These are phyloP conservation scores for Ethmia dodecea DNA, from an alignment of 2,888 invertebrate species.

Conservation along the genomic window DNA sequence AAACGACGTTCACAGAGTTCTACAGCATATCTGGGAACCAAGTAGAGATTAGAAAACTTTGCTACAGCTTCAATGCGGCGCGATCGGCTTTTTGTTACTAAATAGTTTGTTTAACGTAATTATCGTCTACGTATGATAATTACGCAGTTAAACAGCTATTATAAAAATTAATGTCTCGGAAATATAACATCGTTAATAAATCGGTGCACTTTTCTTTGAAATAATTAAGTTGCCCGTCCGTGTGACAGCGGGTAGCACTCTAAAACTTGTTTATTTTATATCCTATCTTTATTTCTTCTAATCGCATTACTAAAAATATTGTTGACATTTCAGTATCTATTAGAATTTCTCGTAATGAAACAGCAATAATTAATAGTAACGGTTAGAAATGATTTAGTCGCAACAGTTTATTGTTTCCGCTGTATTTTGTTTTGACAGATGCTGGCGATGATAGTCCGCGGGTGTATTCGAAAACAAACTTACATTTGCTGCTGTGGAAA, in stretches of 20 bases:
- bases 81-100: too few relatives aligned
- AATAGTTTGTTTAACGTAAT: constrained; percentile 6
- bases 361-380: too few relatives aligned
- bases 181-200: constrained; percentile 47
- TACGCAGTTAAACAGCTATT: constrained; percentile 31
- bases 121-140: constrained; percentile 24
- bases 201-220: constrained; percentile 43
- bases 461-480: constrained; percentile 1
- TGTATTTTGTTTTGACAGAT: constrained; percentile 64
- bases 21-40: too few relatives aligned
- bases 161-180: constrained; percentile 58
- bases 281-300: constrained; percentile 1
- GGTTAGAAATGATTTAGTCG: constrained; percentile 36
- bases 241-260: constrained; percentile 29
- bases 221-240: constrained; percentile 39
- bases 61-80: too few relatives aligned
- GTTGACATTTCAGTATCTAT: too few relatives aligned
- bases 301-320: neutral
- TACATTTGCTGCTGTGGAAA: constrained; percentile 3
- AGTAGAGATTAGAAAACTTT: too few relatives aligned
- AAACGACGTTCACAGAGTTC: too few relatives aligned
- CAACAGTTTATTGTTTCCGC: constrained; percentile 60
- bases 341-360: too few relatives aligned
- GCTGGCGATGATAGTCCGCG: constrained; percentile 27
- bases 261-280: constrained; percentile 25